Evolutionary conservation across 2,797 vertebrate species (phyloP).

Genomic region (Alauda arvensis): DNA sequence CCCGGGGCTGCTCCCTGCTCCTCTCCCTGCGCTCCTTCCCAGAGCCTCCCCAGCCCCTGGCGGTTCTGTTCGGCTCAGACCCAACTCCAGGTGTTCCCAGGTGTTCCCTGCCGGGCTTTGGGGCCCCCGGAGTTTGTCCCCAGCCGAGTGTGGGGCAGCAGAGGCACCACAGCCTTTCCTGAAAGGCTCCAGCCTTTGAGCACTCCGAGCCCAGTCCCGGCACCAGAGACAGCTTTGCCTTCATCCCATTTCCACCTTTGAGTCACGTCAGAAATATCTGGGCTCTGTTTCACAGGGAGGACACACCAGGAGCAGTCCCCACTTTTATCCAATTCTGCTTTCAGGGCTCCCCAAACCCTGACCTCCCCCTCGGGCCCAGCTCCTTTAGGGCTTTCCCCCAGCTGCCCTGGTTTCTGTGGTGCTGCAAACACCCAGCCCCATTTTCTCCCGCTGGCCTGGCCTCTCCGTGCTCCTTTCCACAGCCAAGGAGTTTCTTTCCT

Average conservation of each 20-base stretch:
- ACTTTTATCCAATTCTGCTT: background rate
- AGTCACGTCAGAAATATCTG: background rate
- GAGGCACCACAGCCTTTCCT: background rate
- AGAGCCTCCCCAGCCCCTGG: background rate
- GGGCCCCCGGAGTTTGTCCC: background rate
- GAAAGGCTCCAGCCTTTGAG: background rate
- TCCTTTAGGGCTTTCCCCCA: background rate
- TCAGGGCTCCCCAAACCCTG: background rate
- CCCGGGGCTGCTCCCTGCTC: background rate
- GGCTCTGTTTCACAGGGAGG: fast-evolving
- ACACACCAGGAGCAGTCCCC: background rate
- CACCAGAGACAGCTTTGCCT: background rate
- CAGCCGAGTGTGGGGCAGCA: background rate
- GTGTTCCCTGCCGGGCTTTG: background rate
- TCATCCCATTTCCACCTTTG: background rate
- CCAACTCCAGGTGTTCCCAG: background rate
- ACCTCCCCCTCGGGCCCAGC: background rate
- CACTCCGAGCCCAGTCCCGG: background rate
- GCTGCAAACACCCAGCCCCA: background rate
- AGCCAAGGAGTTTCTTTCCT: background rate
- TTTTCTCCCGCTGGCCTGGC: background rate
- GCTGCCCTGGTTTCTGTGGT: background rate
- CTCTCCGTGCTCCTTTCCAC: background rate
- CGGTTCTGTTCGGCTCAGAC: background rate
- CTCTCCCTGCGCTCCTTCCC: background rate